Evolutionary conservation across 2,888 invertebrate species (phyloP).

Genomic region (Ophion ventricosus): DNA sequence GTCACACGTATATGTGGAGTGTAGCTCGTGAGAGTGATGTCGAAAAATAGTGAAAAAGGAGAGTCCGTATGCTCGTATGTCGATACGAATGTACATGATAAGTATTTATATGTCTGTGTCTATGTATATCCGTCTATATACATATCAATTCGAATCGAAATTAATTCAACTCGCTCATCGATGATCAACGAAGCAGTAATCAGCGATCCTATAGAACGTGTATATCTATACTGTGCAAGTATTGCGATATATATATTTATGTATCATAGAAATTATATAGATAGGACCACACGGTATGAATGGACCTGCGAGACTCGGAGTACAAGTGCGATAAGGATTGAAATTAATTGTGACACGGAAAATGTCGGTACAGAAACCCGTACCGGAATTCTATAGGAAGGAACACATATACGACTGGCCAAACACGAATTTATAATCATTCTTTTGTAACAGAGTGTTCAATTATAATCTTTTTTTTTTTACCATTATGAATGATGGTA

Average conservation of each 20-base stretch:
- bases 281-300: conserved; percentile 25
- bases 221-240: conserved; percentile 8
- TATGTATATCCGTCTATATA: conserved; percentile 5
- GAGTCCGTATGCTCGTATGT: background rate
- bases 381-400: conserved; percentile 13
- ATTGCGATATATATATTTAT: conserved; percentile 26
- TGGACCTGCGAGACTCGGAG: conserved; percentile 22
- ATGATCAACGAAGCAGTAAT: conserved; percentile 53
- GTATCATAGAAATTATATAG: conserved; percentile 34
- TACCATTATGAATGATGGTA: background rate
- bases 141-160: conserved; percentile 42
- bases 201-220: conserved; percentile 39
- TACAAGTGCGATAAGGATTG: conserved; percentile 47
- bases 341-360: conserved; percentile 57
- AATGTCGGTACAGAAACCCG: conserved; percentile 33
- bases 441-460: background rate
- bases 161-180: conserved; percentile 52
- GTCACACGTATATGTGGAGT: background rate
- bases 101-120: background rate
- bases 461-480: too few species aligned
- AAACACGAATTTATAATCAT: conserved; percentile 2
- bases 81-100: background rate
- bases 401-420: background rate
- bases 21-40: conserved; percentile 2
- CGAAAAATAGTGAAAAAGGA: conserved; percentile 4